A percentile compares a stretch with the other conserved stretches of the same genome.
Conservation (phyloP, 1,140 invertebrate species). For the Sycobia sp. region DNA sequence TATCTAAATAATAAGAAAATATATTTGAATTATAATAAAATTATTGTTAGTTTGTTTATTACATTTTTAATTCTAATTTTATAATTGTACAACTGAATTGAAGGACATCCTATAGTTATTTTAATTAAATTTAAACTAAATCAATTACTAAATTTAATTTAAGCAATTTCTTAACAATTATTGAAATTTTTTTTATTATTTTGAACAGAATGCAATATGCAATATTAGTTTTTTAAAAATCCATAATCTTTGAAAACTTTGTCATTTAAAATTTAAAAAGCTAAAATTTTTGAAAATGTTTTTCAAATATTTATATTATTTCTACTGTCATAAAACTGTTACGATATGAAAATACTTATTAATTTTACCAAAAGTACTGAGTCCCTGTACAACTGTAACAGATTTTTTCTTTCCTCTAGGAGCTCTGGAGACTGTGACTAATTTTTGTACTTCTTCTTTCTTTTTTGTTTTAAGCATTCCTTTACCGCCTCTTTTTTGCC, state of each 20-base stretch:
- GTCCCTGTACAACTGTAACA: constrained; percentile 87
- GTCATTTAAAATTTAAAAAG: too few relatives aligned
- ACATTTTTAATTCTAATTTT: not conserved
- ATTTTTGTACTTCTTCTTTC: constrained; percentile 76
- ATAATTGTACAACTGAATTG: not conserved
- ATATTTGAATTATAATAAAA: constrained; percentile 5
- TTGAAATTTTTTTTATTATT: too few relatives aligned
- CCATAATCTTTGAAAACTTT: not conserved
- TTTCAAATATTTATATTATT: not conserved
- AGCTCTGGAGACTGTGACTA: constrained; percentile 85
- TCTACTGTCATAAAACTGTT: not conserved
- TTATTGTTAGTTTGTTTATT: too few relatives aligned
- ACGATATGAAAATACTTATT: too few relatives aligned
- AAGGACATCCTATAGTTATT: not conserved
- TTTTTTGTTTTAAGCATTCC: constrained; percentile 79
- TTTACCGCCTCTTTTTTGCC: constrained; percentile 82
- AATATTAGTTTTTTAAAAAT: not conserved
- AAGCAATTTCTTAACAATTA: not conserved
- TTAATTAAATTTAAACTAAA: not conserved
- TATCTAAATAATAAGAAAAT: constrained; percentile 69
- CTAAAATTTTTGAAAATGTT: too few relatives aligned
- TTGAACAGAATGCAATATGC: not conserved
- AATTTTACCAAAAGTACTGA: constrained; percentile 88
- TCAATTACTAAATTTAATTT: not conserved
- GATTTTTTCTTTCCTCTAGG: constrained; percentile 98